Percentiles rank a stretch among this genome's conserved stretches.
phyloP scores from a whole-genome alignment of 1,140 invertebrate genomes.

The Listronotus oregonensis region DNA sequence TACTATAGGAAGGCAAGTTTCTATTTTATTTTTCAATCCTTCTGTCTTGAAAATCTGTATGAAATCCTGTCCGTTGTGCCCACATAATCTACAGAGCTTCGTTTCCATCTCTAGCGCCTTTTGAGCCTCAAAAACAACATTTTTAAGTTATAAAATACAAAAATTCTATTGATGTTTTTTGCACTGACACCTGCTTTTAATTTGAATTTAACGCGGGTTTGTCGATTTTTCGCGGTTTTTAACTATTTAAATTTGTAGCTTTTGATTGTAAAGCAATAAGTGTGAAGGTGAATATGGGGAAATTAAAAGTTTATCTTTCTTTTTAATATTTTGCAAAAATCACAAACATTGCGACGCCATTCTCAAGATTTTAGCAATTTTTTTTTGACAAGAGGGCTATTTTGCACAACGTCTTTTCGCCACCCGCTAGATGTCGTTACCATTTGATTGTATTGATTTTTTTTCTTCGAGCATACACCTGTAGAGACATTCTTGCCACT shows the following conservation, averaged over 20 bases:
- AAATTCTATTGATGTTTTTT: background rate
- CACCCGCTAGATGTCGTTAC: slow-evolving; percentile 12
- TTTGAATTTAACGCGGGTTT: slow-evolving; percentile 9
- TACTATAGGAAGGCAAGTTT: slow-evolving; percentile 54
- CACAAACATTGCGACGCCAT: slow-evolving; percentile 41
- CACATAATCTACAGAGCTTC: slow-evolving; percentile 51
- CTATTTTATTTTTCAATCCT: slow-evolving; percentile 52
- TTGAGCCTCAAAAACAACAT: slow-evolving; percentile 13
- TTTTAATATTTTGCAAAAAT: slow-evolving; percentile 17
- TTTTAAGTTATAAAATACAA: slow-evolving; percentile 9
- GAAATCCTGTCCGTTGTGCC: slow-evolving; percentile 42
- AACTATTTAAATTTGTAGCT: slow-evolving; percentile 1
- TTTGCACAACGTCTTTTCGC: background rate
- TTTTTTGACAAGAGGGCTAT: slow-evolving; percentile 2
- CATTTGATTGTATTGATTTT: too few relatives aligned
- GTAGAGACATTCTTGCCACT: too few relatives aligned
- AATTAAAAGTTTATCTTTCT: slow-evolving; percentile 6
- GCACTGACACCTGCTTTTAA: background rate
- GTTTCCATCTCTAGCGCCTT: slow-evolving; percentile 45
- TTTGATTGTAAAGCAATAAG: background rate
- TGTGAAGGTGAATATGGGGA: too few relatives aligned
- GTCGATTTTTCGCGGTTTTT: slow-evolving; percentile 13
- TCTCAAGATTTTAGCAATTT: slow-evolving; percentile 27
- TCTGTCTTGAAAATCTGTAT: slow-evolving; percentile 52
- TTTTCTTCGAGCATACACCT: too few relatives aligned